Evolutionary conservation across 2,888 invertebrate species (phyloP).

Genomic region (Nowickia ferox): DNA sequence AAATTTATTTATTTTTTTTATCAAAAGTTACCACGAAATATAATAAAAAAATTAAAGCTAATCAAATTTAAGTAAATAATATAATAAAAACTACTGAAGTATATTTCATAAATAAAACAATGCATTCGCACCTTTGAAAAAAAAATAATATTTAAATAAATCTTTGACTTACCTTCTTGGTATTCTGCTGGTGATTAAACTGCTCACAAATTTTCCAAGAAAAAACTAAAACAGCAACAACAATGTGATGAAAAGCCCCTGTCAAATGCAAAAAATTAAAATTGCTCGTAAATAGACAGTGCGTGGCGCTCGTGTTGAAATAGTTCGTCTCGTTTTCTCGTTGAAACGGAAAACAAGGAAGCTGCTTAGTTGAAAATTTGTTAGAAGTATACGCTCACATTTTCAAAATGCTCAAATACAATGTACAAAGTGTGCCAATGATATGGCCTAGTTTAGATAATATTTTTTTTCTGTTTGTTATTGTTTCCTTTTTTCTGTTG

Average conservation of each 20-base stretch:
- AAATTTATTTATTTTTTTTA: too few relatives aligned
- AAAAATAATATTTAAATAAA: constrained; percentile 23
- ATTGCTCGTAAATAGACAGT: constrained; percentile 12
- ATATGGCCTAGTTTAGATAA: constrained; percentile 54
- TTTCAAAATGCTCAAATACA: constrained; percentile 23
- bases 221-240: neutral
- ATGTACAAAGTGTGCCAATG: constrained; percentile 45
- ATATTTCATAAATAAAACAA: neutral
- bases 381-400: neutral
- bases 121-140: neutral
- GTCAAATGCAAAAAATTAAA: constrained; percentile 22
- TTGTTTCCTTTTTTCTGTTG: constrained; percentile 7
- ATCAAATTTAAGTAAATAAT: too few relatives aligned
- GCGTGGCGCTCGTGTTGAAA: constrained; percentile 12
- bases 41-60: too few relatives aligned
- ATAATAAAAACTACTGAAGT: neutral
- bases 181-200: neutral
- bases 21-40: too few relatives aligned
- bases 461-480: constrained; percentile 5
- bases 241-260: neutral
- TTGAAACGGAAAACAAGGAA: constrained; percentile 11
- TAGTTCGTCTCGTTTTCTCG: constrained; percentile 9
- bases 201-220: constrained; percentile 23
- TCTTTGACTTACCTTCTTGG: constrained; percentile 38
- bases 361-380: constrained; percentile 24